Evolutionary conservation across 2,888 invertebrate genomes (phyloP).

Genomic region (Heliothis peltigera): DNA sequence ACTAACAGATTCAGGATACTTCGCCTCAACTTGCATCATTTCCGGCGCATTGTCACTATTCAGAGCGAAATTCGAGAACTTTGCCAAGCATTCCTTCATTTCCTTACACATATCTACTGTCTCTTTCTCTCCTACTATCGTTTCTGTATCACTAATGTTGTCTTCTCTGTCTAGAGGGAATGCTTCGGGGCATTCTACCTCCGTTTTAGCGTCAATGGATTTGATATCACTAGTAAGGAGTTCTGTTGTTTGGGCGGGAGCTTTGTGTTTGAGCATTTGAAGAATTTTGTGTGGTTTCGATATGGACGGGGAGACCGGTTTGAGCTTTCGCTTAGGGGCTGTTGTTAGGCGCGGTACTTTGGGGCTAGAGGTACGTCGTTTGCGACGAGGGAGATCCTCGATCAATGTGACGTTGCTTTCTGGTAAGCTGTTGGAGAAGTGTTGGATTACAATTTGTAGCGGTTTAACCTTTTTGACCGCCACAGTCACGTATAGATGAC

Average conservation of each 20-base stretch:
- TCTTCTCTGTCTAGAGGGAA: slow-evolving; percentile 81
- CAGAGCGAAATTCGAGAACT: slow-evolving; percentile 81
- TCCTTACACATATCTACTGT: slow-evolving; percentile 67
- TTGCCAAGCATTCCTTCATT: slow-evolving; percentile 84
- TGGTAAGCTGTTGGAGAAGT: slow-evolving; percentile 68
- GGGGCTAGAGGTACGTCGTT: slow-evolving; percentile 73
- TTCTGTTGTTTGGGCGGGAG: slow-evolving; percentile 67
- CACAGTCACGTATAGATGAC: no score
- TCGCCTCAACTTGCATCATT: slow-evolving; percentile 57
- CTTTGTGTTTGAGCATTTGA: slow-evolving; percentile 80
- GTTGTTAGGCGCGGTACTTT: slow-evolving; percentile 72
- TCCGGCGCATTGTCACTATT: slow-evolving; percentile 66
- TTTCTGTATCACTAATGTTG: slow-evolving; percentile 75
- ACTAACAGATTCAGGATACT: slow-evolving; percentile 83
- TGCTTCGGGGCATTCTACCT: slow-evolving; percentile 76
- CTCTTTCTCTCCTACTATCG: slow-evolving; percentile 71
- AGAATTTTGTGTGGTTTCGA: slow-evolving; percentile 79
- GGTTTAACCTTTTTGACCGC: no score
- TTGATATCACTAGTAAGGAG: slow-evolving; percentile 64
- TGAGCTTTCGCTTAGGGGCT: slow-evolving; percentile 79
- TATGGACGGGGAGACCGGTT: slow-evolving; percentile 69
- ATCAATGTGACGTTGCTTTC: slow-evolving; percentile 77
- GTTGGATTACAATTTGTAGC: background rate
- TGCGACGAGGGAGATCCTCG: slow-evolving; percentile 77
- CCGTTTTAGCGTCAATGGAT: slow-evolving; percentile 60